A percentile compares a stretch with the other conserved stretches of the same genome.
Evolutionary conservation across 1,140 invertebrate genomes (phyloP).

Genomic region (Carposina sasakii): DNA sequence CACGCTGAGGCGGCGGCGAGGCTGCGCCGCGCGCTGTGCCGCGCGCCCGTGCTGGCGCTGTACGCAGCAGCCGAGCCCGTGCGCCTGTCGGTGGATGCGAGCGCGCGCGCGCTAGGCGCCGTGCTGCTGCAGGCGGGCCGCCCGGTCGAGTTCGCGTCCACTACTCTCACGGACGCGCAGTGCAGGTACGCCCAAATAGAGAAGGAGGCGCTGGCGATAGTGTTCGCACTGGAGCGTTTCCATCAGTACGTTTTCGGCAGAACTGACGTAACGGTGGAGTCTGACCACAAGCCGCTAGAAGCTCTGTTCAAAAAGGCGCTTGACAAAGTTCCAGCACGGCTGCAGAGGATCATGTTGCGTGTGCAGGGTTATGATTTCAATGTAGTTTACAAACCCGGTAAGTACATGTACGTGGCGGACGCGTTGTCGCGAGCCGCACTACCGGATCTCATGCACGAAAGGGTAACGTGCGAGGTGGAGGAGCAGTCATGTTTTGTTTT

Average conservation of each 20-base stretch:
- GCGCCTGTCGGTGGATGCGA: constrained; percentile 21
- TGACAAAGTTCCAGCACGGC: constrained; percentile 6
- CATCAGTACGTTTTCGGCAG: constrained; percentile 18
- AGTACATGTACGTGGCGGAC: constrained; percentile 33
- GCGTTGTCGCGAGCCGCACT: background rate
- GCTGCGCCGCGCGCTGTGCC: constrained; percentile 36
- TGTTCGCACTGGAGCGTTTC: constrained; percentile 33
- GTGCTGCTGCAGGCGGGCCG: constrained; percentile 27
- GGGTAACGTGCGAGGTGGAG: background rate
- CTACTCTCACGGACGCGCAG: constrained; percentile 44
- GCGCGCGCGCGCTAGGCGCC: constrained; percentile 25
- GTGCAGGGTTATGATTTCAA: constrained; percentile 24
- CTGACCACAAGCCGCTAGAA: constrained; percentile 34
- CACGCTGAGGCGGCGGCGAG: constrained; percentile 35
- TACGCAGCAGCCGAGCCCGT: constrained; percentile 10
- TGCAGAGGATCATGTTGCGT: background rate
- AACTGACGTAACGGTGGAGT: constrained; percentile 37
- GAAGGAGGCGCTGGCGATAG: constrained; percentile 42
- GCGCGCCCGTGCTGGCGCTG: constrained; percentile 23
- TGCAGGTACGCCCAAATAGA: constrained; percentile 48
- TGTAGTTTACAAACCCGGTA: constrained; percentile 50
- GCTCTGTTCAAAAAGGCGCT: constrained; percentile 16
- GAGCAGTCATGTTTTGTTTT: background rate
- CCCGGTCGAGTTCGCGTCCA: constrained; percentile 33
- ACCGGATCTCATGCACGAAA: background rate